Base-by-base conservation (phyloP, 2,113 vertebrate genomes). In the Ammodytes dubius region DNA sequence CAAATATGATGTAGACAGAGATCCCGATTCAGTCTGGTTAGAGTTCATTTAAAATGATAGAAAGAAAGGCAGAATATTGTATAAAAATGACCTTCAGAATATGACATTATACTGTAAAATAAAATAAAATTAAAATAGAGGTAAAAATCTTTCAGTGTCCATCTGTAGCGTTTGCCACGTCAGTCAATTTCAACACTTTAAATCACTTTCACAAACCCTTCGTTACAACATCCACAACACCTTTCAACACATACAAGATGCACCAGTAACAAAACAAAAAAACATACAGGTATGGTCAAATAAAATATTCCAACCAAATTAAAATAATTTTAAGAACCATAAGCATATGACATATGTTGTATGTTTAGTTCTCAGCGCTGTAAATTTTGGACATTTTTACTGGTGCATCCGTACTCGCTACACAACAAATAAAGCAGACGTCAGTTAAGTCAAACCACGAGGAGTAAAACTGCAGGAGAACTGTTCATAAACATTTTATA, bases 191-290 rank as follows among this genome's bases (percentile, higher is more conserved):
- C 1, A 61, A 5, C 72, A 42, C 13, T 53, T 5, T 47, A 10
- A 6, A 27, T 64, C 77, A 78, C 9, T 87, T 35, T 81, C 61
- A 37, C 52, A 77, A 69, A 67, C 45, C 76, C 83, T 27, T 78
- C 77, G 0, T 10, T 27, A 65, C 81, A 35, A 87, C 87, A 37
- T 86, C 76, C 89, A 43, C 72, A 14, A 47, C 43, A 37, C 83
- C 4, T 64, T 67, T 77, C 80, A 57, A 27, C 64, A 6, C 27
- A 27, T 27, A 27, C 70, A 53, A 5, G 67, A 81, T 12, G 66
- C 86, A 85, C 60, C 80, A 46, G 14, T 2, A 60, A 19, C 69
- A 68, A 14, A 35, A 65, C 8, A 13, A 14, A 2, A 9, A 19
- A 17, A 50, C 3, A 15, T 3, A 10, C 19, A 10, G 4, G 15